These are phyloP conservation scores for Drosophila anomelani DNA, from an alignment of 2,888 invertebrate genomes.

Conservation along the genomic window DNA sequence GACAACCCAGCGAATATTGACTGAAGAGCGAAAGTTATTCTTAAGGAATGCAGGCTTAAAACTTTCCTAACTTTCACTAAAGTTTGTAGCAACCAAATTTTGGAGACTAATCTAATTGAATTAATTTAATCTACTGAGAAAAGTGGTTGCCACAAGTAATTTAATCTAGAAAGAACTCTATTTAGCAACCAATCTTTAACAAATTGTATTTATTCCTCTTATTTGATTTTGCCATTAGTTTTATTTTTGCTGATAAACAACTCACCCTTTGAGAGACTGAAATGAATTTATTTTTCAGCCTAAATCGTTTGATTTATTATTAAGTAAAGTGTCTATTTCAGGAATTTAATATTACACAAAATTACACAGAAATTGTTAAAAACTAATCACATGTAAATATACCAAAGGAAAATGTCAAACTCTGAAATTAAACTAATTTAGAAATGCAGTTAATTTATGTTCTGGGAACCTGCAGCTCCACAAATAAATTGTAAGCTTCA, in stretches of 20 bases:
- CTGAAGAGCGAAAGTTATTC: not conserved
- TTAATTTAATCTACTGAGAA: not conserved
- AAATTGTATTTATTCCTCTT: not conserved
- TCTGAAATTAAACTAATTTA: constrained; percentile 1
- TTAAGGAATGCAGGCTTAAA: not conserved
- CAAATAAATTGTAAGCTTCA: not conserved
- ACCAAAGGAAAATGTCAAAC: not conserved
- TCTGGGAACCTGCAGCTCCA: not conserved
- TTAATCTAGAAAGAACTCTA: no score
- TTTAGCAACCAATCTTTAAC: not conserved
- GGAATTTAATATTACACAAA: not conserved
- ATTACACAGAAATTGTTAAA: not conserved
- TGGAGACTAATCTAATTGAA: not conserved
- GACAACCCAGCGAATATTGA: constrained; percentile 13
- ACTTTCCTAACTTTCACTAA: not conserved
- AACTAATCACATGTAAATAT: not conserved
- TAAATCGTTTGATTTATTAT: not conserved
- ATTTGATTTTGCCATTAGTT: not conserved
- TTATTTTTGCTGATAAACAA: no score
- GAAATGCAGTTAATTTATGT: not conserved
- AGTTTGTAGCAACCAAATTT: not conserved
- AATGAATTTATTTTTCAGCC: not conserved
- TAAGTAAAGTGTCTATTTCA: not conserved
- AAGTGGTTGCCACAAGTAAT: no score
- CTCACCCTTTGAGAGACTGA: not conserved